Evolutionary conservation across 2,888 invertebrate species (phyloP), one percentile per base, ranked within the genome.

Genomic region (Polydrusus tereticollis): DNA sequence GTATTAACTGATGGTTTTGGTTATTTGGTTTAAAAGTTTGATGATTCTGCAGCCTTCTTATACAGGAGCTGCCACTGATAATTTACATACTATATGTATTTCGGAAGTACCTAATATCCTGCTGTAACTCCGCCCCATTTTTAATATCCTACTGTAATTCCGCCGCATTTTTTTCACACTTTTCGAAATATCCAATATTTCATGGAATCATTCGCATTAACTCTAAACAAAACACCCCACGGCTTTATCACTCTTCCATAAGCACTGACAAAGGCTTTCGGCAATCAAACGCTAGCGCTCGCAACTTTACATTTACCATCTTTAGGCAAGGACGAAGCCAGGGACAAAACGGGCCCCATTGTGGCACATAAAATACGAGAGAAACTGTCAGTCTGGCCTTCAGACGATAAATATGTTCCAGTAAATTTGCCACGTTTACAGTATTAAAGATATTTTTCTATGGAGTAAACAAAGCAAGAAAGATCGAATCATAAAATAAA

Each of bases 361-460:
- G 43, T 43, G 7, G 18, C 16, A 43, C 16, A 43, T 43, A 43
- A 43, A 43, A 43, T 43, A 43, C 18, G 18, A 3, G 1, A 43
- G 43, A 43, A 43, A 43, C 18, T 43, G 18, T 43, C 43, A 43
- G 43, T 43, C 43, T 43, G 18, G 18, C 43, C 43, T 43, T 43
- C 18, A 43, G 43, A 18, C 43, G 43, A 6, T 43, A 16, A 43
- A 43, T 36, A 12, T 43, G 43, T 43, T 43, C 18, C 43, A 43
- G 18, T 18, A 43, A 43, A 43, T 43, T 43, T 18, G 5, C 43
- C 18, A 43, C 43, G 43, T 43, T 43, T 6, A 4, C 18, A 18
- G 18, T 43, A 43, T 18, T 43, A 18, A 43, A 6, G 18, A 18
- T 18, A 18, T 18, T 3, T 18, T 43, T 43, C 18, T 7, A 43